A percentile compares a stretch with the other conserved stretches of the same genome.
phyloP scores from a whole-genome alignment of 2,797 vertebrate genomes.

The Schizopygopsis malacanthus region DNA sequence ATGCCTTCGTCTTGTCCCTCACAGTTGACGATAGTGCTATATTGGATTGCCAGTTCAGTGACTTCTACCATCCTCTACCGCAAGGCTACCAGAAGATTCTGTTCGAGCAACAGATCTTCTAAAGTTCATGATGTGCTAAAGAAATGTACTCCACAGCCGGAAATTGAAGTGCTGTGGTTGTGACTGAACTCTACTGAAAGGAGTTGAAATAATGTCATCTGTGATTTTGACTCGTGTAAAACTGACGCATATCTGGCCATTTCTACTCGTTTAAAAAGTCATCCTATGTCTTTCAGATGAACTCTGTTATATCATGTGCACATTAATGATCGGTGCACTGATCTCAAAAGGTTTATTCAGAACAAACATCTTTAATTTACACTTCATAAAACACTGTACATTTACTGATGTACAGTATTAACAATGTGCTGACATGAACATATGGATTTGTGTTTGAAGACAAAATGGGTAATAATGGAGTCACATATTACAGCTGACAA shows the following conservation, averaged over 20 bases:
- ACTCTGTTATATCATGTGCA: not conserved
- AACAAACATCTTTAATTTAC: not conserved
- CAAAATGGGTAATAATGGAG: no score
- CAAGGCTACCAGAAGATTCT: slow-evolving; percentile 99
- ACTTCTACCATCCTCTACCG: slow-evolving; percentile 95
- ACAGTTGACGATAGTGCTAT: slow-evolving; percentile 99
- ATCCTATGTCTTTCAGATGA: not conserved
- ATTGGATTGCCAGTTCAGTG: slow-evolving; percentile 99
- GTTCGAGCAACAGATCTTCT: slow-evolving; percentile 99
- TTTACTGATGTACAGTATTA: not conserved
- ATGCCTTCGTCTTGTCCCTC: slow-evolving; percentile 50
- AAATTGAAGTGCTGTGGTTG: slow-evolving; percentile 22
- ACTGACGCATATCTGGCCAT: not conserved
- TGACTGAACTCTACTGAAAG: slow-evolving; percentile 3
- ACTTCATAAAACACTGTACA: not conserved
- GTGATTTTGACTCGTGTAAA: not conserved
- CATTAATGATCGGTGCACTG: not conserved
- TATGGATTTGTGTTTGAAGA: slow-evolving; percentile 1
- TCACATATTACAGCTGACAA: slow-evolving; percentile 31
- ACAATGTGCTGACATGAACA: not conserved
- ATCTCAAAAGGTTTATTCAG: not conserved
- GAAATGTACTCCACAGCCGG: not conserved
- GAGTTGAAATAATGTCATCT: not conserved
- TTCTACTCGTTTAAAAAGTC: not conserved
- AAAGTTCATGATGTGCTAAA: slow-evolving; percentile 60